A percentile compares a stretch with the other conserved stretches of the same genome.
These are phyloP conservation scores for Troilus luridus DNA, from an alignment of 2,888 invertebrate genomes.

Conservation along the genomic window DNA sequence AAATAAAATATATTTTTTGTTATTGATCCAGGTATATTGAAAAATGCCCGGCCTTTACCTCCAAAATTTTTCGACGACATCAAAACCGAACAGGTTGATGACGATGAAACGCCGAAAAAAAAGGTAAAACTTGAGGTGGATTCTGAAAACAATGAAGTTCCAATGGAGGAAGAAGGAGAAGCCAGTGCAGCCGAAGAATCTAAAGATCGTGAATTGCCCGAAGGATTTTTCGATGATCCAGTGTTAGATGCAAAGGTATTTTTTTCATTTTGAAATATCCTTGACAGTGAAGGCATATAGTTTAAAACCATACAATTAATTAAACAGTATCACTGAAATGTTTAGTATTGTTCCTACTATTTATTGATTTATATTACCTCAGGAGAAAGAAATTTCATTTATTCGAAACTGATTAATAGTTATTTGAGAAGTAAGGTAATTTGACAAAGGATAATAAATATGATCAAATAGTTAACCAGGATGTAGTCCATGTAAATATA, in stretches of 20 bases:
- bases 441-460: too few relatives aligned
- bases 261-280: not conserved
- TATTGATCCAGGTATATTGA: conserved; percentile 73
- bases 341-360: too few relatives aligned
- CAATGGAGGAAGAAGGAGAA: conserved; percentile 7
- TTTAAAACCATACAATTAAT: too few relatives aligned
- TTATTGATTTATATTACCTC: too few relatives aligned
- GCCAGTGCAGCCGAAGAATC: conserved; percentile 65
- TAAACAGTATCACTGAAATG: too few relatives aligned
- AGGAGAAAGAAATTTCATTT: too few relatives aligned
- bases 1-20: too few relatives aligned
- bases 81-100: not conserved
- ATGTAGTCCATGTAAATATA: too few relatives aligned
- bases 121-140: conserved; percentile 65
- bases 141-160: conserved; percentile 67
- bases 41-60: conserved; percentile 71
- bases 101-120: conserved; percentile 47
- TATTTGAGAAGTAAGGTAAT: too few relatives aligned
- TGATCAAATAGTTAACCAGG: too few relatives aligned
- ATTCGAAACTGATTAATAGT: too few relatives aligned
- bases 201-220: conserved; percentile 73
- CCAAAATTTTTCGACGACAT: conserved; percentile 68
- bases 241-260: conserved; percentile 83
- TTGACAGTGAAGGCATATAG: not conserved
- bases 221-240: conserved; percentile 91